phyloP scores from a whole-genome alignment of 1,140 invertebrate genomes.

The Megalonaias nervosa region DNA sequence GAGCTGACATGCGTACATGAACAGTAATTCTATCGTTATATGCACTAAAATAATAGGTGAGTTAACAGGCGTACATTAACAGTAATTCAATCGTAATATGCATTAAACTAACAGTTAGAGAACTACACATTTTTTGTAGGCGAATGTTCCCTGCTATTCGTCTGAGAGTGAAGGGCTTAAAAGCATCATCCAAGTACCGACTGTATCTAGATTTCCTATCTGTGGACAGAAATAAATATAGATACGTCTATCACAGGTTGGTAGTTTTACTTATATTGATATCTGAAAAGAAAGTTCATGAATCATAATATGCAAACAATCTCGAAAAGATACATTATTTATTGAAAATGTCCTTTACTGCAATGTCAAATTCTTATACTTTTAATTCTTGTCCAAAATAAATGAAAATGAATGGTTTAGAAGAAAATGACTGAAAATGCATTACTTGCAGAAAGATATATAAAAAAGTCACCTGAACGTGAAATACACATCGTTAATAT shows the following conservation, averaged over 20 bases:
- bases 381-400: not conserved
- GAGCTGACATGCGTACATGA: too few relatives aligned
- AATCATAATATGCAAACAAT: not conserved
- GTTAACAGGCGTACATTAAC: too few relatives aligned
- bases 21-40: too few relatives aligned
- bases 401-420: too few relatives aligned
- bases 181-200: constrained; percentile 40
- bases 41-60: too few relatives aligned
- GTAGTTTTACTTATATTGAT: not conserved
- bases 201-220: constrained; percentile 53
- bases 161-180: constrained; percentile 48
- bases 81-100: too few relatives aligned
- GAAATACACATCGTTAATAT: too few relatives aligned
- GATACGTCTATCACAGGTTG: constrained; percentile 64
- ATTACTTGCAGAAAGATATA: too few relatives aligned
- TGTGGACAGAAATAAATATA: constrained; percentile 56
- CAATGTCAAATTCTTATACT: not conserved
- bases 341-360: not conserved
- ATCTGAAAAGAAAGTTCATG: not conserved
- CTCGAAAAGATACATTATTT: not conserved
- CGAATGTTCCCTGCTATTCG: constrained; percentile 60
- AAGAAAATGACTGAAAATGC: too few relatives aligned
- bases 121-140: constrained; percentile 29
- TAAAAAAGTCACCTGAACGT: too few relatives aligned
- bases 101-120: too few relatives aligned